Conservation (phyloP, 2,113 vertebrate genomes). For the Phylloscopus whistleri region DNA sequence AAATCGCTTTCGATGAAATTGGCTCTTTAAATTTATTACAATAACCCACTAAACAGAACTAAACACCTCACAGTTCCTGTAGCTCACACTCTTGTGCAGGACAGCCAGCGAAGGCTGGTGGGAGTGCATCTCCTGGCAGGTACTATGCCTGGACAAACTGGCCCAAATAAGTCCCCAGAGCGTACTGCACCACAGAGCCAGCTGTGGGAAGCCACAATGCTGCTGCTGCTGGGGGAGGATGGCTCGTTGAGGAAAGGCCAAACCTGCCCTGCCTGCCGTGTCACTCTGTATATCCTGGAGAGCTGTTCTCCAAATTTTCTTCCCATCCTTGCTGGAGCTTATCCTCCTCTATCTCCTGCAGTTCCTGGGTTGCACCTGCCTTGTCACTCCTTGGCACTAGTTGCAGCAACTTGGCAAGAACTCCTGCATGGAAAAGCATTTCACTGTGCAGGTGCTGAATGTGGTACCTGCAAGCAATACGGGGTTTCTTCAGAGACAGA, state of each 20-base stretch:
- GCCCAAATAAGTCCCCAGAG: accelerated
- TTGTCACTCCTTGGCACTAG: accelerated
- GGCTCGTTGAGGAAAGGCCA: not conserved
- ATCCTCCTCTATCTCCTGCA: accelerated
- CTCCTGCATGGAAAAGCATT: not conserved
- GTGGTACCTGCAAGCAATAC: not conserved
- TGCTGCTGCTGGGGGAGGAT: accelerated
- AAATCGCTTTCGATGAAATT: no score
- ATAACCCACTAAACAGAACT: not conserved
- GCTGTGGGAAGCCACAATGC: accelerated
- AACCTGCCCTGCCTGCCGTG: not conserved
- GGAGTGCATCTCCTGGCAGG: not conserved
- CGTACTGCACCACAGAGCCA: accelerated
- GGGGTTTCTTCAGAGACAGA: not conserved
- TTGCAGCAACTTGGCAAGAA: not conserved
- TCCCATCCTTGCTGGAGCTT: not conserved
- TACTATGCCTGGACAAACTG: not conserved
- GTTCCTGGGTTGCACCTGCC: not conserved
- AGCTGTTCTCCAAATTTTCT: not conserved
- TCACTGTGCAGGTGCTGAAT: not conserved
- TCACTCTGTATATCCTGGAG: accelerated
- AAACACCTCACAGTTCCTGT: not conserved
- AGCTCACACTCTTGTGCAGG: accelerated
- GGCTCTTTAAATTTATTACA: no score
- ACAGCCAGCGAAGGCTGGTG: accelerated